These are phyloP conservation scores for Philypnodon macrostomus DNA, from an alignment of 2,797 vertebrate genomes.

Conservation along the genomic window DNA sequence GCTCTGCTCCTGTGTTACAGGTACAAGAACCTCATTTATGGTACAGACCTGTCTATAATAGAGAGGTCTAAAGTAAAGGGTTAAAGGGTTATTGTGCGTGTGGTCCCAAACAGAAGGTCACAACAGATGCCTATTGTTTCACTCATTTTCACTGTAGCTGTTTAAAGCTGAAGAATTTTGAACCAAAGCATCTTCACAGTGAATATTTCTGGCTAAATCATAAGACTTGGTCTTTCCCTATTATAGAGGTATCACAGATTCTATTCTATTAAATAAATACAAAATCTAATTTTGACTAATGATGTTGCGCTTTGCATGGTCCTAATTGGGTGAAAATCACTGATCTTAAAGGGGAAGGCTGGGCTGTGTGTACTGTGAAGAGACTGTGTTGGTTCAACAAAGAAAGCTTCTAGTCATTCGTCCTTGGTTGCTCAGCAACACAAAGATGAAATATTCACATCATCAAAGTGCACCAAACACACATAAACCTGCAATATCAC, in stretches of 20 bases:
- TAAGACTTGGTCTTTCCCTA: too few species aligned
- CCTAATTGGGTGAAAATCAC: background rate
- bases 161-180: conserved; percentile 50
- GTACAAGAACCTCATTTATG: conserved; percentile 63
- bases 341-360: background rate
- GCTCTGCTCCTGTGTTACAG: conserved; percentile 23
- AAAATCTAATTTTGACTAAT: too few species aligned
- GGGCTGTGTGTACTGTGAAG: background rate
- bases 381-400: conserved; percentile 11
- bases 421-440: conserved; percentile 84
- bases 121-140: conserved; percentile 20
- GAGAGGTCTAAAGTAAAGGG: conserved; percentile 46
- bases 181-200: conserved; percentile 64
- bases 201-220: conserved; percentile 38
- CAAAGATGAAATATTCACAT: conserved; percentile 29
- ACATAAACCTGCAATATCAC: background rate
- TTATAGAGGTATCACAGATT: too few species aligned
- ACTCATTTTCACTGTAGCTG: conserved; percentile 34
- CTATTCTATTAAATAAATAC: too few species aligned
- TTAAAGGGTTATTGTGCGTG: conserved; percentile 27
- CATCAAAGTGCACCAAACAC: conserved; percentile 8
- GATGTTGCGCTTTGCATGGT: too few species aligned
- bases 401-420: conserved; percentile 44
- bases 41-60: conserved; percentile 35
- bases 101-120: conserved; percentile 16